phyloP scores from a whole-genome alignment of 1,140 invertebrate genomes.

The Rhagoletis zephyria region DNA sequence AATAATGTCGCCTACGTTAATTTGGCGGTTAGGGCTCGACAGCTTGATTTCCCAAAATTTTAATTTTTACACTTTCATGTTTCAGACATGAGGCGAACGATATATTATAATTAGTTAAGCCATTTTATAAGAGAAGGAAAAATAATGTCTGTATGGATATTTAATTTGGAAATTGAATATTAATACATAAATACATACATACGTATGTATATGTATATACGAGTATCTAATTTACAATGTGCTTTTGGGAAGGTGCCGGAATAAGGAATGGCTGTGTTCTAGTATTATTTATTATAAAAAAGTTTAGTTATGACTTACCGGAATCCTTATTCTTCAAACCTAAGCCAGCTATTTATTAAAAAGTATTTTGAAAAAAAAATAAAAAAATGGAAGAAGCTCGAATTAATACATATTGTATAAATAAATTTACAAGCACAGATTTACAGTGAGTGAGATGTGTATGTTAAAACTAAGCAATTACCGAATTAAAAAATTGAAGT shows the following conservation, averaged over 20 bases:
- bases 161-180: background rate
- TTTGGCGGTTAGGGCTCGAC: too few species aligned
- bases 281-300: slow-evolving; percentile 1
- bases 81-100: too few species aligned
- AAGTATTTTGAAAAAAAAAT: slow-evolving; percentile 42
- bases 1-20: too few species aligned
- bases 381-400: slow-evolving; percentile 28
- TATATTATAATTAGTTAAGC: too few species aligned
- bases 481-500: background rate
- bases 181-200: background rate
- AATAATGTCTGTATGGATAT: background rate
- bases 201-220: background rate
- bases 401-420: slow-evolving; percentile 26
- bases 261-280: background rate
- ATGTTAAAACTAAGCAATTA: slow-evolving; percentile 23
- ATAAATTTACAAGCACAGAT: slow-evolving; percentile 1
- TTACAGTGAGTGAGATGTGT: slow-evolving; percentile 22
- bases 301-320: slow-evolving; percentile 54
- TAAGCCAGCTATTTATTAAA: slow-evolving; percentile 57
- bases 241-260: background rate
- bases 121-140: too few species aligned
- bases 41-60: too few species aligned
- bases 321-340: slow-evolving; percentile 57
- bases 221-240: too few species aligned
- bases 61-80: too few species aligned